Conservation (phyloP, 2,797 vertebrate genomes). For the Hozukius guyotensis region DNA sequence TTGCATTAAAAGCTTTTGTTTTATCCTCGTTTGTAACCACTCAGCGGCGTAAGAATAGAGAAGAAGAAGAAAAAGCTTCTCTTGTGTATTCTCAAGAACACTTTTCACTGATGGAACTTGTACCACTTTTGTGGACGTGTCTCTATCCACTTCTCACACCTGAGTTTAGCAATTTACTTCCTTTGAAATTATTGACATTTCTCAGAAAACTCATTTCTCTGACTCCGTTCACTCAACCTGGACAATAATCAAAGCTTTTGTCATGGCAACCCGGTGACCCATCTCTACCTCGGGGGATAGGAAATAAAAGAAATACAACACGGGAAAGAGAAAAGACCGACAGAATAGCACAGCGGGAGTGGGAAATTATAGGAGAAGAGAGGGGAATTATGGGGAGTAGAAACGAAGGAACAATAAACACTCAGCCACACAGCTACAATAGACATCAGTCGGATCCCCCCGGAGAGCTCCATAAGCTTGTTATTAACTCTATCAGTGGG, state of each 20-base stretch:
- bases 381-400: constrained; percentile 39
- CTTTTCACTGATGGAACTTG: background rate
- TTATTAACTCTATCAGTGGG: constrained; percentile 66
- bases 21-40: background rate
- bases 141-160: background rate
- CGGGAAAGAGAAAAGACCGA: constrained; percentile 29
- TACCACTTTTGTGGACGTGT: background rate
- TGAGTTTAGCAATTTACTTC: constrained; percentile 23
- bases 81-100: background rate
- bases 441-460: constrained; percentile 44
- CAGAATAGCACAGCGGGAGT: constrained; percentile 49
- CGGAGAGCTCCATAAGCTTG: constrained; percentile 50
- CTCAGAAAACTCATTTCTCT: constrained; percentile 43
- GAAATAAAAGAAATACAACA: constrained; percentile 34
- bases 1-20: background rate
- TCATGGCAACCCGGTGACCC: constrained; percentile 56
- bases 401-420: constrained; percentile 55
- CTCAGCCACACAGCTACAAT: constrained; percentile 47
- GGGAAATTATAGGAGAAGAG: constrained; percentile 12
- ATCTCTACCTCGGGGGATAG: background rate
- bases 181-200: constrained; percentile 59
- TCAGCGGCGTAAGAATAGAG: background rate
- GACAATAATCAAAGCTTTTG: constrained; percentile 55
- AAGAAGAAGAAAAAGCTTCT: background rate
- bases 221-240: constrained; percentile 30